Evolutionary conservation across 2,113 vertebrate genomes (phyloP).

Genomic region (Chlorocebus sabaeus): DNA sequence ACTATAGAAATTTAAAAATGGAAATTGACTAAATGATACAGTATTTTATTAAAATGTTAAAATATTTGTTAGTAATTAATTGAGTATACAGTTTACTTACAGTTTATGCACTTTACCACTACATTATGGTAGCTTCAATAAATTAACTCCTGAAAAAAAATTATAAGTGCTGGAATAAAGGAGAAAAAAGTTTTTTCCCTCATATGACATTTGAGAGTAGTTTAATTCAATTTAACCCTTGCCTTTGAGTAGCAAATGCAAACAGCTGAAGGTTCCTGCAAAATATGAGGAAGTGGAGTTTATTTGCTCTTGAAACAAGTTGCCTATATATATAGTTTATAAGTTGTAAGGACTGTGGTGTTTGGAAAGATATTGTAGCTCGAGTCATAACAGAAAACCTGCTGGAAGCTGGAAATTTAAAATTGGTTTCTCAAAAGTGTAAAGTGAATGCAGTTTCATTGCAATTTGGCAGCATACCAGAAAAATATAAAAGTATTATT

Average conservation of each 20-base stretch:
- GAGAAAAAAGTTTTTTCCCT: neutral
- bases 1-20: neutral
- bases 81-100: neutral
- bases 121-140: neutral
- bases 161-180: neutral
- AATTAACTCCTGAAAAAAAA: neutral
- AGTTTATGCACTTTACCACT: fast-evolving
- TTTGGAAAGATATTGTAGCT: neutral
- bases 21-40: neutral
- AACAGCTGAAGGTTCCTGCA: neutral
- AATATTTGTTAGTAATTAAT: neutral
- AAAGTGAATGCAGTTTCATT: neutral
- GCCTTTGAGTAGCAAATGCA: neutral
- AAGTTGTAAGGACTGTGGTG: neutral
- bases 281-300: neutral
- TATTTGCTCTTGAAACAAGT: neutral
- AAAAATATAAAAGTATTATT: neutral
- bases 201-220: neutral
- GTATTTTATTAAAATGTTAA: neutral
- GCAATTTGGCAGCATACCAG: neutral
- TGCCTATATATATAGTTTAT: neutral
- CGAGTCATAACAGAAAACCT: neutral
- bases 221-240: neutral
- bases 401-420: constrained; percentile 5
- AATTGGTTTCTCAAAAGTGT: neutral